Evolutionary conservation across 2,113 vertebrate species (phyloP).

Genomic region (Lucifuga dentata): DNA sequence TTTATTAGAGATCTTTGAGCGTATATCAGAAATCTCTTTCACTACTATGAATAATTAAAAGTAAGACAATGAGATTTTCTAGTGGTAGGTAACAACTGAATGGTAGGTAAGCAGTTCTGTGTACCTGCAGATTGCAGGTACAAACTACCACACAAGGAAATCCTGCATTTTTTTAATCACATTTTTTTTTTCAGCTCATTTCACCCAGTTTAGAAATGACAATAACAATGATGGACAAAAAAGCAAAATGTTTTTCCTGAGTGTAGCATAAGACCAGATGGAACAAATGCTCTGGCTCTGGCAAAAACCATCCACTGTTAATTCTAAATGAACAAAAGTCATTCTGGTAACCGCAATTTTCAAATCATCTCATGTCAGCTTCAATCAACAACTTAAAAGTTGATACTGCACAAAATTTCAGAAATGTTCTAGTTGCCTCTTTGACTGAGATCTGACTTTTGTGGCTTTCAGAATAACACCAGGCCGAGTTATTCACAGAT

Average conservation of each 20-base stretch:
- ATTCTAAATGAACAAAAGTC: too few relatives aligned
- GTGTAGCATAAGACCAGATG: conserved; percentile 29
- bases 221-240: not conserved
- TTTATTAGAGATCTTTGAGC: conserved; percentile 28
- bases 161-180: conserved; percentile 51
- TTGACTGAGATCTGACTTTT: conserved; percentile 16
- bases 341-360: too few relatives aligned
- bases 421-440: conserved; percentile 22
- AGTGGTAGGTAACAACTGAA: not conserved
- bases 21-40: conserved; percentile 11
- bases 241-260: conserved; percentile 15
- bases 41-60: not conserved
- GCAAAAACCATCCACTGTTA: conserved; percentile 12
- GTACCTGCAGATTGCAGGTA: conserved; percentile 41
- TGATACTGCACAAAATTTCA: conserved; percentile 22
- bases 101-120: not conserved
- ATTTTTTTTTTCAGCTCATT: conserved; percentile 65
- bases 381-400: conserved; percentile 49
- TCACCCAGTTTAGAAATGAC: not conserved
- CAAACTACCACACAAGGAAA: conserved; percentile 63
- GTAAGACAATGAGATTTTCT: not conserved
- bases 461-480: conserved; percentile 2
- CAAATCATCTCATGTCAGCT: conserved; percentile 29
- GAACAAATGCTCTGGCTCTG: conserved; percentile 31
- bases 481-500: not conserved